These are phyloP conservation scores for Heliconius nattereri DNA, from an alignment of 1,140 invertebrate species.

Conservation along the genomic window DNA sequence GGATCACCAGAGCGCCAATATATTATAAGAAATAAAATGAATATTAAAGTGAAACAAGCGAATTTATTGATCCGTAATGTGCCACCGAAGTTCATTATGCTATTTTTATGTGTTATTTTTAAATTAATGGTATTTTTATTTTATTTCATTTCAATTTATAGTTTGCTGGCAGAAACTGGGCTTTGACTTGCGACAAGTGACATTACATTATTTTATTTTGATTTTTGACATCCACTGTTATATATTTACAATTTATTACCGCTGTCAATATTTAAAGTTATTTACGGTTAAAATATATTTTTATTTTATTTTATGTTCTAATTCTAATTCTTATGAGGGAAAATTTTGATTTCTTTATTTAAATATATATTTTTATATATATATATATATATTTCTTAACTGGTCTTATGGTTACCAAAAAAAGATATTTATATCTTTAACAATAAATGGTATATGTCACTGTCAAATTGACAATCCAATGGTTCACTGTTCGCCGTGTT, in stretches of 20 bases:
- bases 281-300: too few relatives aligned
- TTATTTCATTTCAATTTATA: constrained; percentile 24
- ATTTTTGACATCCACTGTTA: background rate
- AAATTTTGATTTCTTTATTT: too few relatives aligned
- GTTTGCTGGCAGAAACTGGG: background rate
- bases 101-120: background rate
- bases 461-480: background rate
- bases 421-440: too few relatives aligned
- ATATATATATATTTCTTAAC: too few relatives aligned
- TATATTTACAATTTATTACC: background rate
- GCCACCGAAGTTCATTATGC: constrained; percentile 85
- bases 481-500: background rate
- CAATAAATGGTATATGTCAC: background rate
- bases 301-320: too few relatives aligned
- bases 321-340: too few relatives aligned
- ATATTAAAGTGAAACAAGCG: constrained; percentile 80
- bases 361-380: too few relatives aligned
- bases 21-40: constrained; percentile 82
- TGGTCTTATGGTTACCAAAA: too few relatives aligned
- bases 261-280: too few relatives aligned
- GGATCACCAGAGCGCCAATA: constrained; percentile 60
- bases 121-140: constrained; percentile 18
- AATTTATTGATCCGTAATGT: constrained; percentile 84
- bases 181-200: background rate
- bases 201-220: constrained; percentile 14